Percentiles rank a stretch among this genome's conserved stretches.
Conservation (phyloP, 2,888 invertebrate genomes). For the Cactoblastis cactorum region DNA sequence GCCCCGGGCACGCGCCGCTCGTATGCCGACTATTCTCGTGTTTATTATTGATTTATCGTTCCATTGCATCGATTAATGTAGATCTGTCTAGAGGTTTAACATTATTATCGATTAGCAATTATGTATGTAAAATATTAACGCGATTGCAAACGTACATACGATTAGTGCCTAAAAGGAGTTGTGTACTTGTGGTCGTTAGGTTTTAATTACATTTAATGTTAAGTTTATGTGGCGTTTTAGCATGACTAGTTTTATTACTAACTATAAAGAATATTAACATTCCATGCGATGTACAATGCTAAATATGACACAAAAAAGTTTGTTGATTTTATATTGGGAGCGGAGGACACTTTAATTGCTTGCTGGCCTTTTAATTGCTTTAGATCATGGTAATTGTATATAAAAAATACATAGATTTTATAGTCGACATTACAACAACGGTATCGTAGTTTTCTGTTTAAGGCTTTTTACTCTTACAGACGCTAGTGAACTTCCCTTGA, state of each 20-base stretch:
- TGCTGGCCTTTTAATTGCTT: no score
- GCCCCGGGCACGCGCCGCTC: constrained; percentile 13
- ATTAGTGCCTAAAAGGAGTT: constrained; percentile 8
- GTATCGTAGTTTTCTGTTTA: not conserved
- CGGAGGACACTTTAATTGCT: no score
- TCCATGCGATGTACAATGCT: not conserved
- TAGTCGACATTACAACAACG: not conserved
- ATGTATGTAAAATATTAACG: constrained; percentile 11
- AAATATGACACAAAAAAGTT: not conserved
- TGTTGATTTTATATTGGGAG: not conserved
- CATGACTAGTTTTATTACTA: not conserved
- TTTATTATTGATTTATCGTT: constrained; percentile 11
- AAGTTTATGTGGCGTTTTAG: not conserved
- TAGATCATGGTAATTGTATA: not conserved
- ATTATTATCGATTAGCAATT: constrained; percentile 12
- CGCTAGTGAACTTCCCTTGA: not conserved
- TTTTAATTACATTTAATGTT: constrained; percentile 5
- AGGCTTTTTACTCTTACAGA: not conserved
- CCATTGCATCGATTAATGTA: constrained; percentile 12
- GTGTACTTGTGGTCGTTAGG: not conserved
- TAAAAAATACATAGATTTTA: not conserved
- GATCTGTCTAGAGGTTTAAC: constrained; percentile 6
- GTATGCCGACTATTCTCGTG: constrained; percentile 25
- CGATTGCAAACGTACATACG: constrained; percentile 7
- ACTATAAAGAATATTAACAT: not conserved